Evolutionary conservation across 2,113 vertebrate genomes (phyloP).

Genomic region (rat (Rattus norvegicus)): GRCr8 NC_086030.1:34684501-34685000

Average conservation of each 20-base stretch:
- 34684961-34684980: background rate
- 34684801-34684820: background rate
- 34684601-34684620: background rate
- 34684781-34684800: background rate
- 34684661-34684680: background rate
- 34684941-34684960: background rate
- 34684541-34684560: too few species aligned
- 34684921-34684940: background rate
- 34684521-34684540: background rate
- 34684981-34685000: background rate
- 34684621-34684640: background rate
- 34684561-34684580: too few species aligned
- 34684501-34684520: conserved; percentile 23
- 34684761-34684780: background rate
- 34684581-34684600: too few species aligned
- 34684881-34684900: background rate
- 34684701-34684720: background rate
- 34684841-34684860: background rate
- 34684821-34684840: background rate
- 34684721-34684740: background rate
- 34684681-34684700: background rate
- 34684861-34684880: background rate
- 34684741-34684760: background rate
- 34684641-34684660: background rate
- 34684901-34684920: background rate